Evolutionary conservation across 1,140 invertebrate genomes (phyloP).

Genomic region (Bombus superbus): DNA sequence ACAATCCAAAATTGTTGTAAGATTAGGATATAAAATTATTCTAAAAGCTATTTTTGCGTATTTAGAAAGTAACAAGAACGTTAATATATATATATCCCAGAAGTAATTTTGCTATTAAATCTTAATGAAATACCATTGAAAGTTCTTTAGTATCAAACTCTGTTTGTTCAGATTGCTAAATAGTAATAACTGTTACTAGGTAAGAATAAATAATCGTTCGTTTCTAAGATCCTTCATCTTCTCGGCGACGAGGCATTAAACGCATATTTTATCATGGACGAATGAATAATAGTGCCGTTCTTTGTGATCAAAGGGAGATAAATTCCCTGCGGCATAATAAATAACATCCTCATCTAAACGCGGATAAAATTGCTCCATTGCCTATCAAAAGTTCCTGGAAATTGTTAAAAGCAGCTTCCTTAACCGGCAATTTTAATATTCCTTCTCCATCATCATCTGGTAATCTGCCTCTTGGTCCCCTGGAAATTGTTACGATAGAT

Average conservation of each 20-base stretch:
- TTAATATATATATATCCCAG: background rate
- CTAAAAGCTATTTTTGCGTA: too few species aligned
- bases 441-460: background rate
- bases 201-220: background rate
- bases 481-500: slow-evolving; percentile 26
- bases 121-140: too few species aligned
- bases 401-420: slow-evolving; percentile 16
- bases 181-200: background rate
- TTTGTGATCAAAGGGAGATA: slow-evolving; percentile 45
- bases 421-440: slow-evolving; percentile 15
- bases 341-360: slow-evolving; percentile 36
- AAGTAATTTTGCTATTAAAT: background rate
- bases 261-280: background rate
- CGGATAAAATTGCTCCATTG: slow-evolving; percentile 20
- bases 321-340: slow-evolving; percentile 47
- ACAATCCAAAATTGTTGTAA: background rate
- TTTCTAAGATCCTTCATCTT: slow-evolving; percentile 17
- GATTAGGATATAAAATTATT: background rate
- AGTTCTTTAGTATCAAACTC: too few species aligned
- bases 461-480: background rate
- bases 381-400: slow-evolving; percentile 22
- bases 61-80: too few species aligned
- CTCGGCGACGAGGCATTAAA: slow-evolving; percentile 13
- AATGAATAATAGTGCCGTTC: slow-evolving; percentile 37
- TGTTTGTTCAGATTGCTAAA: background rate